Conservation (phyloP, 1,140 invertebrate genomes). For the Cydia pomonella region DNA sequence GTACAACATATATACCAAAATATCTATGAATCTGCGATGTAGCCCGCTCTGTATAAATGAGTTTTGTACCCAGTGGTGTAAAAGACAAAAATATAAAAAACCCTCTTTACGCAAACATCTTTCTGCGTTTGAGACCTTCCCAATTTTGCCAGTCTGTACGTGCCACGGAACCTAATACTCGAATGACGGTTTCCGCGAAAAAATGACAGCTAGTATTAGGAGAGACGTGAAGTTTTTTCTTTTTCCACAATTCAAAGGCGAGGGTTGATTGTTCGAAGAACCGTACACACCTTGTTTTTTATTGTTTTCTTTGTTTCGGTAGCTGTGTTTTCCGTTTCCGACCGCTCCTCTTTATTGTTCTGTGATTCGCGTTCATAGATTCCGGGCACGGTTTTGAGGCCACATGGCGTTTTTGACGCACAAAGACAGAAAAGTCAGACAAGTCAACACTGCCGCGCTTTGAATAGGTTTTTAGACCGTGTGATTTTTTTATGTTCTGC, state of each 20-base stretch:
- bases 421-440: not conserved
- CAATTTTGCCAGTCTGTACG: not conserved
- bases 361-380: constrained; percentile 5
- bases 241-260: constrained; percentile 23
- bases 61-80: not conserved
- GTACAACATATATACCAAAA: constrained; percentile 19
- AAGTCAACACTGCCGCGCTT: not conserved
- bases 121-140: not conserved
- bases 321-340: constrained; percentile 13
- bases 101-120: not conserved
- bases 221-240: constrained; percentile 28
- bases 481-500: no score
- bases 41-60: constrained; percentile 12
- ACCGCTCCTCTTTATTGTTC: constrained; percentile 1
- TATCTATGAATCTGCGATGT: constrained; percentile 15
- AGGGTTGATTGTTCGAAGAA: constrained; percentile 24
- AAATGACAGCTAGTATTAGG: constrained; percentile 30
- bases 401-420: not conserved
- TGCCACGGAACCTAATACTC: constrained; percentile 29
- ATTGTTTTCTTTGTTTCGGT: constrained; percentile 25
- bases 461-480: not conserved
- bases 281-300: constrained; percentile 29
- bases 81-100: not conserved
- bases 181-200: constrained; percentile 25
- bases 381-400: not conserved